These are phyloP conservation scores for Drosophila cardini DNA, from an alignment of 1,140 invertebrate species.

Conservation along the genomic window DNA sequence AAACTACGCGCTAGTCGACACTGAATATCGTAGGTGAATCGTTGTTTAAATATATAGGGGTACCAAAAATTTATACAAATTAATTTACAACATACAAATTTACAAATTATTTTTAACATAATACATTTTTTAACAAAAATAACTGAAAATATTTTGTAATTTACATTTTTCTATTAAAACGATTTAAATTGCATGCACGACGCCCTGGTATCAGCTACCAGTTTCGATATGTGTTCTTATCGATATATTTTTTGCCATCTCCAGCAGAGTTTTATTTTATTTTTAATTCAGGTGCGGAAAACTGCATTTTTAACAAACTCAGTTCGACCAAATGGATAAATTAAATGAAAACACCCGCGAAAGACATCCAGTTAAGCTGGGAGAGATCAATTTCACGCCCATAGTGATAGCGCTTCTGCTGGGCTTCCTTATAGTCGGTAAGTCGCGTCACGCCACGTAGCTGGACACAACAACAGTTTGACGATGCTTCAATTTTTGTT, in stretches of 20 bases:
- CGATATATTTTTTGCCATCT: conserved; percentile 6
- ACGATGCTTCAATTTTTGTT: background rate
- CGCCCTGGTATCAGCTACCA: background rate
- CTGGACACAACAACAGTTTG: conserved; percentile 35
- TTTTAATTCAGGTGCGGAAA: conserved; percentile 23
- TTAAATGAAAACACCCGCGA: conserved; percentile 61
- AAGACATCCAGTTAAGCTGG: conserved; percentile 70
- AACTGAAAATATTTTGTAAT: too few relatives aligned
- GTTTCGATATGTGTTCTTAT: background rate
- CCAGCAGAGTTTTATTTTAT: conserved; percentile 20
- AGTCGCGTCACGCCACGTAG: conserved; percentile 68
- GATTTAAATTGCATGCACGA: conserved; percentile 5
- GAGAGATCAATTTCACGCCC: conserved; percentile 84
- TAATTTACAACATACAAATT: background rate
- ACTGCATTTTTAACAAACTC: conserved; percentile 3
- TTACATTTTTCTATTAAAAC: too few relatives aligned
- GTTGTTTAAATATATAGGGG: too few relatives aligned
- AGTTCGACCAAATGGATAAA: conserved; percentile 59
- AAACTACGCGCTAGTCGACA: background rate
- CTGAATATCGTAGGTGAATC: too few relatives aligned
- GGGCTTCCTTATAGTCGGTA: conserved; percentile 86
- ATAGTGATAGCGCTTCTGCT: conserved; percentile 85
- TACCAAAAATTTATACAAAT: too few relatives aligned
- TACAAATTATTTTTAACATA: too few relatives aligned
- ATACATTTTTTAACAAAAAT: too few relatives aligned